Conservation (phyloP, 2,113 vertebrate species). For the Aspidoscelis tigris region DNA sequence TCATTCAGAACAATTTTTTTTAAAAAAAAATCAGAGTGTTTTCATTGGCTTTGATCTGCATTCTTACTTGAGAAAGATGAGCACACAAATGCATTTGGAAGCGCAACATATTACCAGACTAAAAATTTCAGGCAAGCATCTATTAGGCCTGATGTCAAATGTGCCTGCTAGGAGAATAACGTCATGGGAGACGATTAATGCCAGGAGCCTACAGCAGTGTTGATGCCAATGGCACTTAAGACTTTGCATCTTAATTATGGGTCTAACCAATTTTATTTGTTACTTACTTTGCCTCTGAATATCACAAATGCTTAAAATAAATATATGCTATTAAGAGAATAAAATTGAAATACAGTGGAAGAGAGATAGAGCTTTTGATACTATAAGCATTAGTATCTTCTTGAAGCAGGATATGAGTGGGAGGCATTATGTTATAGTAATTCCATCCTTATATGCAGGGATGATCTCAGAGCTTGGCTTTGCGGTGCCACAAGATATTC, state of each 20-base stretch:
- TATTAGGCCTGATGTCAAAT: slow-evolving; percentile 3
- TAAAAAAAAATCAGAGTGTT: slow-evolving; percentile 30
- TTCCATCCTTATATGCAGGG: too few relatives aligned
- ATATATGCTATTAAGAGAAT: too few relatives aligned
- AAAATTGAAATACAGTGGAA: too few relatives aligned
- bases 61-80: neutral
- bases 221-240: neutral
- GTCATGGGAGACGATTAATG: slow-evolving; percentile 24
- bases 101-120: neutral
- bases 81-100: neutral
- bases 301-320: too few relatives aligned
- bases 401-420: too few relatives aligned
- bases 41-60: slow-evolving; percentile 4
- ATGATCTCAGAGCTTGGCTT: too few relatives aligned
- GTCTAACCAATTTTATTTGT: too few relatives aligned
- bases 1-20: slow-evolving; percentile 46
- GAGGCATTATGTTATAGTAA: too few relatives aligned
- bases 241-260: neutral
- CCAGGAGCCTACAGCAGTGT: neutral
- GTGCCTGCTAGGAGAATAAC: neutral
- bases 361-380: too few relatives aligned
- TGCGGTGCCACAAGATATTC: too few relatives aligned
- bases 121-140: slow-evolving; percentile 20
- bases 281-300: too few relatives aligned
- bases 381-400: too few relatives aligned